Conservation (phyloP, 2,888 invertebrate genomes). For the Petrolisthes cinctipes region DNA sequence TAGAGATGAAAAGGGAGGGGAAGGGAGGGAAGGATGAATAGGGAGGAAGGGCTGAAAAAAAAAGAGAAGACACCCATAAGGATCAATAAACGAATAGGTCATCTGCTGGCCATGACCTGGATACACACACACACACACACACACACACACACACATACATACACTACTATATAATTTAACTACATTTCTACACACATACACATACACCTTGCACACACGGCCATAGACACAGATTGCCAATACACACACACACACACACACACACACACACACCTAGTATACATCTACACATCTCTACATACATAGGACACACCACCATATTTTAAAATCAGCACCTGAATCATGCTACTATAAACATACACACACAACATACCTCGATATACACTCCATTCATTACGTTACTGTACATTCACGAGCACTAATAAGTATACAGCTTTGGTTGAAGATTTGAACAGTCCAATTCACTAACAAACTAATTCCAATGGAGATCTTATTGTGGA, state of each 20-base stretch:
- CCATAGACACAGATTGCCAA: not conserved
- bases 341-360: too few species aligned
- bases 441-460: too few species aligned
- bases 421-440: too few species aligned
- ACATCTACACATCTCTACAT: too few species aligned
- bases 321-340: too few species aligned
- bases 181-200: not conserved
- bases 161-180: not conserved
- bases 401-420: too few species aligned
- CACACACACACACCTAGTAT: too few species aligned
- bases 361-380: too few species aligned
- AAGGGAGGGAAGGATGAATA: not conserved
- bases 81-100: not conserved
- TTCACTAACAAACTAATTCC: too few species aligned
- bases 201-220: not conserved
- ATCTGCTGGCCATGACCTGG: conserved; percentile 79
- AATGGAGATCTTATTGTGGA: too few species aligned
- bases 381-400: too few species aligned
- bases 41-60: not conserved
- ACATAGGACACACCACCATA: too few species aligned
- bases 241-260: conserved; percentile 6
- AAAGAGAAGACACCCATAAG: not conserved
- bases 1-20: not conserved
- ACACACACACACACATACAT: conserved; percentile 74
- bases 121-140: conserved; percentile 83